Conservation (phyloP, 2,113 vertebrate species). For the Lamprotornis superbus region DNA sequence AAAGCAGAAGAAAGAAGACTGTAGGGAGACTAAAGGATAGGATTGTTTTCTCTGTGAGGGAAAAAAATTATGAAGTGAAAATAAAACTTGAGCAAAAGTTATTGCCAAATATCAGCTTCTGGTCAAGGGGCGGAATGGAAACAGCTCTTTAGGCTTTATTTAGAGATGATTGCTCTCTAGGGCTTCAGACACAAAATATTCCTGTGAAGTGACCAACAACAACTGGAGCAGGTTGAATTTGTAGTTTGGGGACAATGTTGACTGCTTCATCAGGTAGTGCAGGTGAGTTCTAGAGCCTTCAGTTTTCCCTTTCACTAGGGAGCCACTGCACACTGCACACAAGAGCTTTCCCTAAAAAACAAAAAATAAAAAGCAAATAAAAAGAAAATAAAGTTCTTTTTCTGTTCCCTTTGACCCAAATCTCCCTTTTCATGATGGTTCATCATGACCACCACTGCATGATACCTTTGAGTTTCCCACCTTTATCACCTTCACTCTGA, state of each 20-base stretch:
- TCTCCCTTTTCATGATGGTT: neutral
- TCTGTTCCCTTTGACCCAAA: neutral
- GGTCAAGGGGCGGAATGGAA: neutral
- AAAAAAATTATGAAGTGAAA: neutral
- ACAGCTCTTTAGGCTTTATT: neutral
- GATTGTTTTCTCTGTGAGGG: fast-evolving
- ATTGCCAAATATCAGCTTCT: neutral
- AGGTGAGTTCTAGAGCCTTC: neutral
- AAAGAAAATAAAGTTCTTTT: neutral
- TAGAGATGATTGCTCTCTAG: neutral
- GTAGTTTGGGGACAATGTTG: neutral
- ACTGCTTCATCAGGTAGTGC: neutral
- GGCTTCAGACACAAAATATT: neutral
- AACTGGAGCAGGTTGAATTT: neutral
- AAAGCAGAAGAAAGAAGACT: neutral
- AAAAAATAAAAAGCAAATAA: neutral
- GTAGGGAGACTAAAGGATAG: neutral
- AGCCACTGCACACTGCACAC: neutral
- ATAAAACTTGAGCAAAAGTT: neutral
- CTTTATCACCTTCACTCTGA: neutral
- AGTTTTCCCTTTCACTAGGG: neutral
- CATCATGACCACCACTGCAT: fast-evolving
- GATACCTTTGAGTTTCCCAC: neutral
- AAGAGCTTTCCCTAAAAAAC: neutral
- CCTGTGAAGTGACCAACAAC: neutral